Evolutionary conservation across 2,797 vertebrate genomes (phyloP).

Genomic region (Melanotaenia pygmaea): DNA sequence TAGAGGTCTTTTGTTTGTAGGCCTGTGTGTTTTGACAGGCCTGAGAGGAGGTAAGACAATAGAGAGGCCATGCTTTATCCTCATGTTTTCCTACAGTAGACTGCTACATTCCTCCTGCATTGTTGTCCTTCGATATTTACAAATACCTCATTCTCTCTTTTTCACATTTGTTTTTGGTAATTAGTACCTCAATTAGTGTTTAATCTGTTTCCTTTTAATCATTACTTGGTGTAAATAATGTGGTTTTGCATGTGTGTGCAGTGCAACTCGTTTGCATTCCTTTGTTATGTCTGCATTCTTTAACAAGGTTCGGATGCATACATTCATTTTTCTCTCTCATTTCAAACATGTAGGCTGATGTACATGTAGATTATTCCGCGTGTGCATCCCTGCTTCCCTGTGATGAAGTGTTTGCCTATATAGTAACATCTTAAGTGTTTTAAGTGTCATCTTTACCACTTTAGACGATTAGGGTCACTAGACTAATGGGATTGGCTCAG

Average conservation of each 20-base stretch:
- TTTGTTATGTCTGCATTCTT: constrained; percentile 12
- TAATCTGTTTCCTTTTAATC: constrained; percentile 51
- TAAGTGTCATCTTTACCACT: constrained; percentile 56
- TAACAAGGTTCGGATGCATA: neutral
- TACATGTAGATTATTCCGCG: constrained; percentile 1
- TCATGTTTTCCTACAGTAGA: constrained; percentile 17
- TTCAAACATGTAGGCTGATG: constrained; percentile 5
- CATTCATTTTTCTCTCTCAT: constrained; percentile 1
- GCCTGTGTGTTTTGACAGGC: constrained; percentile 71
- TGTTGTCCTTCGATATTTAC: constrained; percentile 38
- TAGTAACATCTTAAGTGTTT: constrained; percentile 27
- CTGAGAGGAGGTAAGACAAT: constrained; percentile 56
- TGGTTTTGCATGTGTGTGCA: constrained; percentile 20
- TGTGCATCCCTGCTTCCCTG: neutral
- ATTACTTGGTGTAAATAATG: constrained; percentile 41
- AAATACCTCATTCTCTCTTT: constrained; percentile 42
- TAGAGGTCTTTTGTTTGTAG: constrained; percentile 49
- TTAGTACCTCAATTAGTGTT: constrained; percentile 57
- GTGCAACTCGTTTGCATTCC: constrained; percentile 7
- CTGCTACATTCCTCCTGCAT: constrained; percentile 1
- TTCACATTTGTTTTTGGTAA: constrained; percentile 56
- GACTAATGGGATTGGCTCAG: constrained; percentile 67
- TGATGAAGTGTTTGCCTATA: constrained; percentile 10
- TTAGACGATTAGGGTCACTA: constrained; percentile 59
- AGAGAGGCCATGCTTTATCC: constrained; percentile 27